Conservation (phyloP, 2,797 vertebrate genomes). For the Catharus ustulatus region DNA sequence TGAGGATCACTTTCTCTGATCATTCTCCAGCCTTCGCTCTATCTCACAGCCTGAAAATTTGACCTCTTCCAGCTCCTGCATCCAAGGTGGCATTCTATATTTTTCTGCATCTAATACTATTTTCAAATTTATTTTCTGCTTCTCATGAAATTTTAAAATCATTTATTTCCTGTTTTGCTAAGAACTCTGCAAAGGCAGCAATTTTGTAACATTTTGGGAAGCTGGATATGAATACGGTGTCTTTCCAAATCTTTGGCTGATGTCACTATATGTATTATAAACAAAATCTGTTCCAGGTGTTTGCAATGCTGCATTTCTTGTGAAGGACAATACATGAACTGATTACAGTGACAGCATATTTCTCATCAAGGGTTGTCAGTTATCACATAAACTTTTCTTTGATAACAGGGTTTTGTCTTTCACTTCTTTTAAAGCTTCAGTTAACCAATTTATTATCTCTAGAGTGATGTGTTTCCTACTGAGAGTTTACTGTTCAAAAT, state of each 20-base stretch:
- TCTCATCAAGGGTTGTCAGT: not conserved
- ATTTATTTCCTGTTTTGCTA: not conserved
- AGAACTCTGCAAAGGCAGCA: not conserved
- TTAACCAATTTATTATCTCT: not conserved
- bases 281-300: not conserved
- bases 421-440: not conserved
- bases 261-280: not conserved
- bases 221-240: fast-evolving
- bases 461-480: not conserved
- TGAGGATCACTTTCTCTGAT: not conserved
- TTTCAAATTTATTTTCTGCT: not conserved
- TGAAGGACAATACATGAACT: not conserved
- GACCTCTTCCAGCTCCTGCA: not conserved
- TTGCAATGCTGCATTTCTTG: not conserved
- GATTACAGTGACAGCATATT: not conserved
- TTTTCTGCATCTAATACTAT: not conserved
- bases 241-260: not conserved
- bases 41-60: not conserved
- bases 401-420: not conserved
- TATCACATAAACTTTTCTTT: not conserved
- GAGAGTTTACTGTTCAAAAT: not conserved
- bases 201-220: not conserved
- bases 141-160: not conserved
- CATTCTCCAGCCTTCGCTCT: not conserved
- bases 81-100: not conserved